phyloP scores from a whole-genome alignment of 2,797 vertebrate genomes.

The Fratercula arctica region DNA sequence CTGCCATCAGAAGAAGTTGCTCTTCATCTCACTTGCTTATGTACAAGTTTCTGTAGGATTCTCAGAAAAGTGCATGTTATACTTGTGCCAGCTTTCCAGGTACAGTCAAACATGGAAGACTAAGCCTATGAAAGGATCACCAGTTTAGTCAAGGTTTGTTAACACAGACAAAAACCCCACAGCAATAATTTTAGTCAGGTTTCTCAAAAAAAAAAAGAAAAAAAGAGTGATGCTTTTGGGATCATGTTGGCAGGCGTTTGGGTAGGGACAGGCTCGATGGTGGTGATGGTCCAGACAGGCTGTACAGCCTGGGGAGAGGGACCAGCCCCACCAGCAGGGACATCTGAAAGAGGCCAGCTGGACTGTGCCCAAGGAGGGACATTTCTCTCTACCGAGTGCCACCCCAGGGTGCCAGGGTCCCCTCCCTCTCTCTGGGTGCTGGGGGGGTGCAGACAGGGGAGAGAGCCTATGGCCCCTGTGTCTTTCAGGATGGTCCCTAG shows the following conservation, averaged over 20 bases:
- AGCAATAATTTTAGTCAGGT: background rate
- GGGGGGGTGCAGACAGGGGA: background rate
- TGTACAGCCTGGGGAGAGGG: background rate
- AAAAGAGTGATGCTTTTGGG: background rate
- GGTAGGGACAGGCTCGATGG: accelerated
- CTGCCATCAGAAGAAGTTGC: background rate
- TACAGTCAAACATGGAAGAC: background rate
- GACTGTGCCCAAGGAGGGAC: background rate
- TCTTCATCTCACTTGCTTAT: background rate
- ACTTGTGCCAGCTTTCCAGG: background rate
- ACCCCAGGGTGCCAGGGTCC: background rate
- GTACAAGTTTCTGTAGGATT: background rate
- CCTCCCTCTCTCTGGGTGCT: background rate
- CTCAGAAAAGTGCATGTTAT: background rate
- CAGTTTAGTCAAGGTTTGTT: background rate
- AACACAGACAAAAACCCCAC: background rate
- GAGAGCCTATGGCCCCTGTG: background rate
- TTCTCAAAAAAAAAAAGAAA: background rate
- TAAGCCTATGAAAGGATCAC: background rate
- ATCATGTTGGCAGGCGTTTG: background rate
- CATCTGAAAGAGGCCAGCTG: background rate
- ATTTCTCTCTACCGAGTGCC: background rate
- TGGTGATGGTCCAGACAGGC: background rate
- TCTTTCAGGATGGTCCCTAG: background rate
- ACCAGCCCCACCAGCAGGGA: background rate